Conservation (phyloP, 1,140 invertebrate species). For the Probaryconus sp. region DNA sequence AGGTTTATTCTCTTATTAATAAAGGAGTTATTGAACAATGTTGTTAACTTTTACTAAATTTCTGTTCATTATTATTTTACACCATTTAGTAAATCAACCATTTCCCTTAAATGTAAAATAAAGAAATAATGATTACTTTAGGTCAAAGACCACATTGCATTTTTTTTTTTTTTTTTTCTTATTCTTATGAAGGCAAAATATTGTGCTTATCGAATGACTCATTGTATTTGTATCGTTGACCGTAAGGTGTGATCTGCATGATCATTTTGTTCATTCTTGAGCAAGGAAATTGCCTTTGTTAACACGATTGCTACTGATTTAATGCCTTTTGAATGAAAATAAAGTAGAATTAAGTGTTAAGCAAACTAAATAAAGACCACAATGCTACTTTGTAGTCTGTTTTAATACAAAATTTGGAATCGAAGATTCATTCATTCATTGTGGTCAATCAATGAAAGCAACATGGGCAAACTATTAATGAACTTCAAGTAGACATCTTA, state of each 20-base stretch:
- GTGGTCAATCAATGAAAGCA: slow-evolving; percentile 28
- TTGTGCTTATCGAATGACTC: slow-evolving; percentile 31
- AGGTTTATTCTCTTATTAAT: slow-evolving; percentile 48
- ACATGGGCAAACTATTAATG: slow-evolving; percentile 24
- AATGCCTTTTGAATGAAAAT: slow-evolving; percentile 35
- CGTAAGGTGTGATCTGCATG: slow-evolving; percentile 42
- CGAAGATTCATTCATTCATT: slow-evolving; percentile 2
- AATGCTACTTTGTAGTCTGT: slow-evolving; percentile 33
- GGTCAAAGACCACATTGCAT: slow-evolving; percentile 28
- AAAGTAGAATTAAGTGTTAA: slow-evolving; percentile 19
- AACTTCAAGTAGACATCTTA: neutral
- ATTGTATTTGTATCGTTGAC: slow-evolving; percentile 44
- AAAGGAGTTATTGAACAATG: slow-evolving; percentile 37
- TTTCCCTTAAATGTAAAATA: no score
- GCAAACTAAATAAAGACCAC: slow-evolving; percentile 27
- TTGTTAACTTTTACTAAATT: slow-evolving; percentile 39
- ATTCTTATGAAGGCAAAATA: no score
- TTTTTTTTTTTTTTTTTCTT: no score
- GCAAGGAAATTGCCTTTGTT: slow-evolving; percentile 37
- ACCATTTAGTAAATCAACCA: no score
- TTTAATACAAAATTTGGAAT: slow-evolving; percentile 11
- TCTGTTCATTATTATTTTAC: no score
- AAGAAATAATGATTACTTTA: slow-evolving; percentile 21
- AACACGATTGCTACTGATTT: slow-evolving; percentile 28
- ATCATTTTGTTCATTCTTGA: slow-evolving; percentile 11